phyloP scores from a whole-genome alignment of 1,140 invertebrate species.

The Drosophila quadrilineata region DNA sequence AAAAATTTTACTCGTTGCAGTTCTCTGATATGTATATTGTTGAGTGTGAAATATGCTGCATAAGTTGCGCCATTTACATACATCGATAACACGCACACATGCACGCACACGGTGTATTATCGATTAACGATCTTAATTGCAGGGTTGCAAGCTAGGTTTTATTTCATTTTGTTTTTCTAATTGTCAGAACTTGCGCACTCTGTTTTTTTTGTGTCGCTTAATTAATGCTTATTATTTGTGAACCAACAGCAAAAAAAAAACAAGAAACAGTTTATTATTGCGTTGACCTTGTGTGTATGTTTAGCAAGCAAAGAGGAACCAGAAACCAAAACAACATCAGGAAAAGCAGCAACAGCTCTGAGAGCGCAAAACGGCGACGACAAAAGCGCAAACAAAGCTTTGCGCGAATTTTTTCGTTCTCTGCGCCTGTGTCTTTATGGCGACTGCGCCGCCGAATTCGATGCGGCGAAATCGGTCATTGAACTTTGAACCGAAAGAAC shows the following conservation, averaged over 20 bases:
- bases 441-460: constrained; percentile 43
- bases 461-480: constrained; percentile 70
- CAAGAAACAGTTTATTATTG: constrained; percentile 22
- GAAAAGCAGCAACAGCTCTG: neutral
- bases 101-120: too few relatives aligned
- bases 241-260: constrained; percentile 15
- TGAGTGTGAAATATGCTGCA: too few relatives aligned
- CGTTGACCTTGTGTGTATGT: constrained; percentile 36
- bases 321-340: constrained; percentile 3
- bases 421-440: constrained; percentile 33
- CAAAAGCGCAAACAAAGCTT: constrained; percentile 20
- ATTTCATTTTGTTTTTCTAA: neutral
- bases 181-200: too few relatives aligned
- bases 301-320: constrained; percentile 15
- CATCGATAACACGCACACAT: neutral
- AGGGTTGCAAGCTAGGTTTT: neutral
- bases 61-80: too few relatives aligned
- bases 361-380: neutral
- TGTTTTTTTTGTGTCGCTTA: constrained; percentile 11
- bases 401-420: constrained; percentile 22
- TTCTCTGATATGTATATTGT: too few relatives aligned
- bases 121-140: neutral
- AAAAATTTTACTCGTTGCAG: too few relatives aligned
- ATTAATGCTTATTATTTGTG: constrained; percentile 40
- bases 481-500: constrained; percentile 68